Evolutionary conservation across 2,797 vertebrate genomes (phyloP), one percentile per base, ranked within the genome.

Genomic region (Tokudaia tokunoshimensis): DNA sequence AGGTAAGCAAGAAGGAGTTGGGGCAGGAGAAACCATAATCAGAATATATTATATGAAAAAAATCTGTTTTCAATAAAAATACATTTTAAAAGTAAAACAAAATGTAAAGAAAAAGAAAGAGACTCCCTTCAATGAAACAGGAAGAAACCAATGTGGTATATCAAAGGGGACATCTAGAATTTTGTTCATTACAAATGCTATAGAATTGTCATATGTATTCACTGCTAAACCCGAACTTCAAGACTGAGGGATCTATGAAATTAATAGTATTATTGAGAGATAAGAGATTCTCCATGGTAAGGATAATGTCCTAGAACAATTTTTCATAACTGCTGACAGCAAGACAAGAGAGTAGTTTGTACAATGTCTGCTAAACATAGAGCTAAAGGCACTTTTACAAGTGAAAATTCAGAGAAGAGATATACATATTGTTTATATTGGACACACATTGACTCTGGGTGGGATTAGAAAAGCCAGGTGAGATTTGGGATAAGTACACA

Each of bases 201-300:
- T 24, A 86, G 14, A 50, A 67, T 96, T 89, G 61, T 93, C 44
- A 74, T 47, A n/a, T 24, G n/a, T 79, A 95, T 50, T 26, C 29
- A 44, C 0, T 41, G 55, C 19, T 44, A 44, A 82, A 74, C 13
- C 2, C 5, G 31, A 76, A 44, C n/a, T 50, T 75, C 52, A 7
- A 75, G n/a, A 63, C 11, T 50, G 52, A 74, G 19, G 9, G 7
- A 81, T 81, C 19, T 22, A 20, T 76, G 29, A 47, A 85, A 67
- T 29, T 47, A 44, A 57, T 47, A 1, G 8, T 1, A 34, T 83
- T 67, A 57, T 22, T 47, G 47, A 14, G 4, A 75, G 26, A n/a
- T 44, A 7, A 65, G 11, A 34, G 14, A 26, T 75, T 11, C 5
- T 83, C 9, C 12, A 41, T 41, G 59, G n/a, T 65, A 44, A 83